Percentiles rank a stretch among this genome's conserved stretches.
phyloP scores from a whole-genome alignment of 2,888 invertebrate species.

The Leucophenga montana region DNA sequence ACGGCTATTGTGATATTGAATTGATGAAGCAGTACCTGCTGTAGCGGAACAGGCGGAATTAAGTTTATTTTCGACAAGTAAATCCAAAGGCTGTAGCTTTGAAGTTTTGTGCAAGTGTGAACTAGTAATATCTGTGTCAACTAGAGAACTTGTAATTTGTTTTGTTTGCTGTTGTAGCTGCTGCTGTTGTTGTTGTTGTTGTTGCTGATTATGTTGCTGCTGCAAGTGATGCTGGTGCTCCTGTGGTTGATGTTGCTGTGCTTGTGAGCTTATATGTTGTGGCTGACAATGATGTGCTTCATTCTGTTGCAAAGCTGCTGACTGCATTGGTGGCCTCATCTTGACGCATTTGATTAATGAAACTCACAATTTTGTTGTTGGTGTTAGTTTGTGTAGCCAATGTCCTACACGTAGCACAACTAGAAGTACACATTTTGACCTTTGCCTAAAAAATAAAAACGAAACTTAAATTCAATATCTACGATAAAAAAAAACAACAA shows the following conservation, averaged over 20 bases:
- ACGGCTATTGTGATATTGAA: background rate
- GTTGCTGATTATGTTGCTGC: constrained; percentile 24
- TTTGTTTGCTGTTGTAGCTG: constrained; percentile 36
- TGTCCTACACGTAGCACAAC: constrained; percentile 53
- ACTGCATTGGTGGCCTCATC: constrained; percentile 68
- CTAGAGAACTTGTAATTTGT: constrained; percentile 37
- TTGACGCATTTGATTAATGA: constrained; percentile 38
- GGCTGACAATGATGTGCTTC: constrained; percentile 42
- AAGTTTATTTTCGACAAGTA: constrained; percentile 64
- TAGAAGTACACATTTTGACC: constrained; percentile 51
- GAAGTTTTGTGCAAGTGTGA: constrained; percentile 39
- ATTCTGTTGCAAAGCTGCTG: constrained; percentile 66
- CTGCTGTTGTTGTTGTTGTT: constrained; percentile 29
- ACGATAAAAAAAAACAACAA: too few species aligned
- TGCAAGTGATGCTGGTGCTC: constrained; percentile 42
- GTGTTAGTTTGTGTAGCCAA: constrained; percentile 30
- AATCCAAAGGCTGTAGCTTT: constrained; percentile 60
- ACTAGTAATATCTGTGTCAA: constrained; percentile 16
- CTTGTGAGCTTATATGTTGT: constrained; percentile 32
- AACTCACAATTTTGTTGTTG: constrained; percentile 17
- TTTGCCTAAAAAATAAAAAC: constrained; percentile 38
- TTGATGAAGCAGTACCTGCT: constrained; percentile 17
- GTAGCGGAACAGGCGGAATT: constrained; percentile 58
- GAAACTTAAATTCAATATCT: too few species aligned
- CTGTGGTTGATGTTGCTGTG: constrained; percentile 43